Base-by-base conservation (phyloP, 2,888 invertebrate species). In the Hyposoter didymator region DNA sequence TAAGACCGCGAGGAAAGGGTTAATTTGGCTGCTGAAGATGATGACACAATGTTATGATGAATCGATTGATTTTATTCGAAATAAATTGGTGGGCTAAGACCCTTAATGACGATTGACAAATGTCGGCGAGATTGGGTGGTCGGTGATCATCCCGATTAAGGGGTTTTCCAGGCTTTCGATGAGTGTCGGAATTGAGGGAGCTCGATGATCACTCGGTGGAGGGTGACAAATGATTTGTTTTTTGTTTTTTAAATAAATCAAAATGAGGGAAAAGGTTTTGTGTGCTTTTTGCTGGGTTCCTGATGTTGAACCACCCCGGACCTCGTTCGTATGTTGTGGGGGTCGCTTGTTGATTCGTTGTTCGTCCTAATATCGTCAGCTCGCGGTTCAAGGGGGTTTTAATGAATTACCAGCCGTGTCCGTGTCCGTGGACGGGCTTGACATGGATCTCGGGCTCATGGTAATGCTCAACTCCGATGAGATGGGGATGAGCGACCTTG, bases 401-500 rank as follows among this genome's bases (percentile, higher is more conserved):
- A 22, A 67, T 55, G 55, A 84, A 85, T 88, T 90, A 91, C 90
- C 90, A 92, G 78, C 94, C 78, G 94, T 95, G 43, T 94, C 95
- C 4, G 93, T 94, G 22, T 94, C 95, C 28, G 94, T 95, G 79
- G 94, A 95, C 94, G 92, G 95, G 82, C 95, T 95, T 82, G 94
- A 95, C 55, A 91, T 95, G 87, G 93, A 95, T 70, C 94, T 95
- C 94, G 89, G 95, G 80, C 94, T 95, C 75, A 94, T 95, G 91
- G 92, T 92, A 92, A 94, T 95, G 75, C 93, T 95, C 64, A 94
- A 95, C 66, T 94, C 95, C 87, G 94, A 95, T 32, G 94, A 95
- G 94, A 93, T 95, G 89, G 94, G 95, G 87, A 94, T 95, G 49
- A 93, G 94, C 0, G 93, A 95, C 2, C 93, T 95, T 6, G 93